Base-by-base conservation (phyloP, 2,888 invertebrate species). In the Drosophila paracracens region DNA sequence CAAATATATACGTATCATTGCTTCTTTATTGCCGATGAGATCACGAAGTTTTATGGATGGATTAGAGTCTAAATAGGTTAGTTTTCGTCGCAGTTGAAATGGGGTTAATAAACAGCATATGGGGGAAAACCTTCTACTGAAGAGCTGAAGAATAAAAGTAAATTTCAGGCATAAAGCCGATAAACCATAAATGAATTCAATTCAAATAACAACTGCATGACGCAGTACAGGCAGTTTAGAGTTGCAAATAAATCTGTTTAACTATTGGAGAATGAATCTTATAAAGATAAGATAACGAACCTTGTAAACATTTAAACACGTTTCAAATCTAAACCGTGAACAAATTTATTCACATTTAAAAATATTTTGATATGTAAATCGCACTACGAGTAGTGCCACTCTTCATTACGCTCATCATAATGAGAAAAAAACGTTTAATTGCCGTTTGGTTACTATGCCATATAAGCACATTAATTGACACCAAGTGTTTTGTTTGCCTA, bases 391-490 rank as follows among this genome's bases (percentile, higher is more conserved):
- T 5, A 10, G 5, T 36, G 11, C 7, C 18, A 59, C 16, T 38
- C 2, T 21, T 16, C 36, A 31, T 10, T 53, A 16, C 38, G 25
- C 18, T 54, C 38, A 21, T 68, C 36, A 50, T 56, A 46, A 38
- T 27, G 56, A 31, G 40, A 58, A 65, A 68, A 51, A 31, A 10
- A 68, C 21, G n/a, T 61, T 52, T 52, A 40, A 72, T 65, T 70
- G 67, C n/a, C 48, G 18, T 29, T 62, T 68, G 53, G 66, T 67
- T 66, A 61, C 48, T 64, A 43, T 79, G 67, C 58, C 43, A 38
- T 25, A 57, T 50, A 70, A 75, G 58, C 75, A 60, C 21, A 61
- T 71, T 57, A 89, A 85, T 89, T 85, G 88, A 70, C 59, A 69
- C 35, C 72, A 82, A 77, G 69, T 59, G 75, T 62, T 82, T 63